Evolutionary conservation across 1,140 invertebrate genomes (phyloP), one percentile per base, ranked within the genome.

Genomic region (Acromyrmex echinatior): DNA sequence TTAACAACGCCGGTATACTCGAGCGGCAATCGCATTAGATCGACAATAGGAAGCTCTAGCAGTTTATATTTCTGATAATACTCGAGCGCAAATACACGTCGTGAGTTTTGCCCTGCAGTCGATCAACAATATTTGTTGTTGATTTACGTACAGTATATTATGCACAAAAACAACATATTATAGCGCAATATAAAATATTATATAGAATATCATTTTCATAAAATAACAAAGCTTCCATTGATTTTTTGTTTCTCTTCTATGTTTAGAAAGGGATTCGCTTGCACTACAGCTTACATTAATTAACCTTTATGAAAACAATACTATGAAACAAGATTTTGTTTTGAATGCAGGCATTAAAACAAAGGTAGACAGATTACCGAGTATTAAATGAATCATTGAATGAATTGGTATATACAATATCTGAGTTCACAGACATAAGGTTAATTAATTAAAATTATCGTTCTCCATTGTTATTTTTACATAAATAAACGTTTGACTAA

Each of bases 1-100:
- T 31, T 84, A 84, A 84, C 79, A 28, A 58, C 56, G 65, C 25
- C 68, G 39, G 68, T 56, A 82, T 74, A 82, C 74, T 74, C 56
- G 56, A 74, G 39, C 56, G 39, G 49, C 71, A 84, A 74, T 84
- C 70, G 70, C 39, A 84, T 84, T 84, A 84, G 28, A 84, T 28
- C 56, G 56, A 18, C 39, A 63, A 49, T 39, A 35, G 74, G 9
- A 39, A 21, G 56, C 80, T 60, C 25, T 74, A 9, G 80, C 56
- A 63, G 56, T 84, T 84, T 74, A 84, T 84, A 84, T 62, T 84
- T 76, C 56, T 39, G 80, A 84, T 84, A 74, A 84, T 84, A 49
- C n/a, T 60, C 53, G 28, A 62, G 53, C 53, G 68, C n/a, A 56
- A 73, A 14, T 49, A 25, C 21, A 18, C 80, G 39, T 31, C 53